Evolutionary conservation across 2,113 vertebrate genomes (phyloP).

Genomic region (Chionomys nivalis): DNA sequence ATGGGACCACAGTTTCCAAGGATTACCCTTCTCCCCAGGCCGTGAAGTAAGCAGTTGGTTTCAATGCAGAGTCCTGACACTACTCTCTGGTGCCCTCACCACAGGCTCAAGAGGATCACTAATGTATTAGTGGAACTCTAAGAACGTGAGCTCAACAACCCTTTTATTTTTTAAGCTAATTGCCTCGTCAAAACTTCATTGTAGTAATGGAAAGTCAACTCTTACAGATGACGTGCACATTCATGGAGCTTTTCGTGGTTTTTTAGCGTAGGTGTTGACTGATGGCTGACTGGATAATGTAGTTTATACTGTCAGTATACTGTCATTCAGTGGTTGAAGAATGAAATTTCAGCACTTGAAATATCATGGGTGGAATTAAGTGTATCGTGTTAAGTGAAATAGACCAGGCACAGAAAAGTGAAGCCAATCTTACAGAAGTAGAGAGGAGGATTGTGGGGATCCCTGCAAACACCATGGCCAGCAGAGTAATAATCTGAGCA

Average conservation of each 20-base stretch:
- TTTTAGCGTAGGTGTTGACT: not conserved
- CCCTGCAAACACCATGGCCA: not conserved
- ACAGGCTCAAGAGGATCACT: not conserved
- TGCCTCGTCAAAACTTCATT: not conserved
- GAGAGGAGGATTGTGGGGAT: not conserved
- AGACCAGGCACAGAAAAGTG: not conserved
- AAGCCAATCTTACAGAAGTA: not conserved
- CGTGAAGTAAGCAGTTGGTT: not conserved
- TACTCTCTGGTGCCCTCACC: not conserved
- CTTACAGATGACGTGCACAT: not conserved
- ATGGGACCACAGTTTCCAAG: not conserved
- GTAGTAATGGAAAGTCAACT: not conserved
- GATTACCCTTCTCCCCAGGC: not conserved
- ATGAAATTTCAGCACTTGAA: not conserved
- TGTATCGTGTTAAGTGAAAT: not conserved
- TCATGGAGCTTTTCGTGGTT: not conserved
- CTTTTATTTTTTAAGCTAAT: not conserved
- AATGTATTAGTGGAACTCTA: not conserved
- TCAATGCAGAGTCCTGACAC: too few species aligned
- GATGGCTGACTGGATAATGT: not conserved
- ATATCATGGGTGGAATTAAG: not conserved
- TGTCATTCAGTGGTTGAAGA: not conserved
- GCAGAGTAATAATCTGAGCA: not conserved
- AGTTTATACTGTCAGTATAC: not conserved
- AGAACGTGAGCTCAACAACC: not conserved